These are phyloP conservation scores for Scomber colias DNA, from an alignment of 2,113 vertebrate species.

Conservation along the genomic window DNA sequence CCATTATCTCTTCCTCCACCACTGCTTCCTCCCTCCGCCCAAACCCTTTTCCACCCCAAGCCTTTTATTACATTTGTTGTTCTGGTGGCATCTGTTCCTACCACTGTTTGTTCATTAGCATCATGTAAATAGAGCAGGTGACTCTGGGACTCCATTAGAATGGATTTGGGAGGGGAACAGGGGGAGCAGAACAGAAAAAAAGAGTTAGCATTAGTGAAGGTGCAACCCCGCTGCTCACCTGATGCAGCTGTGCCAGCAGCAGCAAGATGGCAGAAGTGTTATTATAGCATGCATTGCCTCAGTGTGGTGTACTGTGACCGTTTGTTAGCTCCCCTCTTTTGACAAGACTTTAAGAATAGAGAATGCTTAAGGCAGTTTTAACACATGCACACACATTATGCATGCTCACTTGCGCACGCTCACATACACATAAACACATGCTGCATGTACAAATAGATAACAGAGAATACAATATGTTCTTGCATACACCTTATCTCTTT, in stretches of 20 bases:
- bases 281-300: conserved; percentile 55
- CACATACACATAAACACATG: not conserved
- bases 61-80: conserved; percentile 60
- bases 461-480: conserved; percentile 12
- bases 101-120: conserved; percentile 72
- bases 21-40: not conserved
- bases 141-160: conserved; percentile 42
- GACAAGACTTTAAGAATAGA: conserved; percentile 35
- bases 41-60: conserved; percentile 29
- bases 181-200: conserved; percentile 31
- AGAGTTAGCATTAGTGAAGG: conserved; percentile 50
- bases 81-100: conserved; percentile 69
- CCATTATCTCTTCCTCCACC: conserved; percentile 6
- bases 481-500: conserved; percentile 1
- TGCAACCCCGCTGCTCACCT: conserved; percentile 56
- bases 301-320: conserved; percentile 33
- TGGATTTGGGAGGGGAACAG: conserved; percentile 23
- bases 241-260: conserved; percentile 65
- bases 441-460: conserved; percentile 17
- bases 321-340: conserved; percentile 38
- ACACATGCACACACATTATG: not conserved
- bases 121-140: conserved; percentile 66
- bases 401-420: not conserved
- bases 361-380: conserved; percentile 42
- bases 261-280: conserved; percentile 56